phyloP scores from a whole-genome alignment of 2,888 invertebrate genomes.

The Andricus quercusramuli region DNA sequence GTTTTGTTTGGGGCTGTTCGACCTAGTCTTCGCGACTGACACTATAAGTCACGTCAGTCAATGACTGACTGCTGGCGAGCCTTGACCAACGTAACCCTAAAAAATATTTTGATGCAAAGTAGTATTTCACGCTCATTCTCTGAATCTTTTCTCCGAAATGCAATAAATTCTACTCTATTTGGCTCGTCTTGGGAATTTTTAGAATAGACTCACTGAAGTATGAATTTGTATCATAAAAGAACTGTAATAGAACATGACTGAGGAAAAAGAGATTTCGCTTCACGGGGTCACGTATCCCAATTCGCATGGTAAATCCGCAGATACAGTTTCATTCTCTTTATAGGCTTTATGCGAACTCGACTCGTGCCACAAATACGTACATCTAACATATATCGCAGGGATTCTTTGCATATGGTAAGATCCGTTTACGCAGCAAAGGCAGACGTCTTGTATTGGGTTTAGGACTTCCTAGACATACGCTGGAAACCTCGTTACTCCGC shows the following conservation, averaged over 20 bases:
- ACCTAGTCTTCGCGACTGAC: too few relatives aligned
- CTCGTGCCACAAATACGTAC: constrained; percentile 34
- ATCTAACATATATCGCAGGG: constrained; percentile 15
- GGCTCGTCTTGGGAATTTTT: background rate
- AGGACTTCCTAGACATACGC: constrained; percentile 30
- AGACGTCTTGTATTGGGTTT: constrained; percentile 35
- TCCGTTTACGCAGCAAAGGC: constrained; percentile 36
- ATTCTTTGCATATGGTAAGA: constrained; percentile 40
- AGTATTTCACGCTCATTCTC: background rate
- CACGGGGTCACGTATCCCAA: constrained; percentile 37
- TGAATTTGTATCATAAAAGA: constrained; percentile 9
- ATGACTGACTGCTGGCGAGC: too few relatives aligned
- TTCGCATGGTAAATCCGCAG: constrained; percentile 37
- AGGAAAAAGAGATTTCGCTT: constrained; percentile 9
- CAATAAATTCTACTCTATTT: background rate
- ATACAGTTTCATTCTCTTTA: constrained; percentile 33
- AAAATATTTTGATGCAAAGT: background rate
- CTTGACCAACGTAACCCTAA: too few relatives aligned
- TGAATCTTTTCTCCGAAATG: background rate
- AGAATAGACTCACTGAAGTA: background rate
- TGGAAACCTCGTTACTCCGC: constrained; percentile 60
- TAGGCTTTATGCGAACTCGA: constrained; percentile 31
- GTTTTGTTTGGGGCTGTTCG: too few relatives aligned
- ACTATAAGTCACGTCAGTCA: too few relatives aligned
- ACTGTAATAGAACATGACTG: background rate